Evolutionary conservation across 2,888 invertebrate genomes (phyloP), one percentile per base, ranked within the genome.

Genomic region (Galerucella nymphaeae): DNA sequence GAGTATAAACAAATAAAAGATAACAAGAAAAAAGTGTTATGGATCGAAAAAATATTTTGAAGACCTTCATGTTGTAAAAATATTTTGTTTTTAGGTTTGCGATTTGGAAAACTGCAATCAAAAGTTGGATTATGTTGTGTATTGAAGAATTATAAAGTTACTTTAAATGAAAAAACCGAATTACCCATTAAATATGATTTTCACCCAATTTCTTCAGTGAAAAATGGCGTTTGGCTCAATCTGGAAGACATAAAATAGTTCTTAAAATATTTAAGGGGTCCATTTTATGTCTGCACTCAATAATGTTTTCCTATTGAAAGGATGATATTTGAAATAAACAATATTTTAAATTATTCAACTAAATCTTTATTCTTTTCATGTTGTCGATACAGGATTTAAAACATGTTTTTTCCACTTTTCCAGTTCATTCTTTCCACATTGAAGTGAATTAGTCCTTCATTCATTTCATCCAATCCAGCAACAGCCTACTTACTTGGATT

Each of bases 31-130:
- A n/a, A n/a, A n/a, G n/a, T n/a, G n/a, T n/a, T n/a, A n/a, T n/a
- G n/a, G n/a, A n/a, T n/a, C n/a, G n/a, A n/a, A n/a, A n/a, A n/a
- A n/a, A n/a, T n/a, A n/a, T n/a, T n/a, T n/a, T n/a, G n/a, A n/a
- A n/a, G n/a, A n/a, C n/a, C n/a, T n/a, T n/a, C n/a, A 38, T 38
- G 30, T 38, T 38, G 0, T 1, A 9, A 30, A 23, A 62, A 23
- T 23, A 11, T 64, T n/a, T 14, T 16, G 42, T 50, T 80, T 81
- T 59, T 63, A 84, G 84, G 84, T 50, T 67, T 79, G 16, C 77
- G 84, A 53, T 83, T 84, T 76, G 85, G 83, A 6, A 61, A 82
- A 50, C 78, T 85, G 79, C 83, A 84, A 76, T 76, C 81, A 0
- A 84, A 83, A 77, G 78, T 84, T 1, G 84, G 82, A 14, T 70